Conservation (phyloP, 2,113 vertebrate species). For the Mirza zaza region DNA sequence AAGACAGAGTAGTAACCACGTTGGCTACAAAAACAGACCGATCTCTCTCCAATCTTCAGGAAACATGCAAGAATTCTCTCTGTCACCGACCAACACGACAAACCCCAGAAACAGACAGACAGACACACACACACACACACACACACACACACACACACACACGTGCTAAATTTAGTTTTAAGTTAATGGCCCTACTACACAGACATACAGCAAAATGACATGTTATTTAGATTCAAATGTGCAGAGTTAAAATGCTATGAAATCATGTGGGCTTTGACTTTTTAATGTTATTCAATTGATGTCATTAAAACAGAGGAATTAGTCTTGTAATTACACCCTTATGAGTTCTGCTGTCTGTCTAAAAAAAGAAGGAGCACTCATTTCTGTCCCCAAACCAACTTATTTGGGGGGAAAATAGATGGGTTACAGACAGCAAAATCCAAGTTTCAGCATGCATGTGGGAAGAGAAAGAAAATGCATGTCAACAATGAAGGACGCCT, state of each 20-base stretch:
- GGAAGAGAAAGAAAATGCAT: slow-evolving; percentile 13
- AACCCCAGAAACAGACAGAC: neutral
- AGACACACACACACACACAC: neutral
- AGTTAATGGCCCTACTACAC: slow-evolving; percentile 25
- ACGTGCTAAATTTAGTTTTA: slow-evolving; percentile 24
- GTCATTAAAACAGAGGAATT: slow-evolving; percentile 80
- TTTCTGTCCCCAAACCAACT: slow-evolving; percentile 73
- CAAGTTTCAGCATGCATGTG: slow-evolving; percentile 3
- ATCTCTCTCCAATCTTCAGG: neutral
- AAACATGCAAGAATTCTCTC: neutral
- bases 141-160: accelerated
- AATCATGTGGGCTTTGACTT: slow-evolving; percentile 70
- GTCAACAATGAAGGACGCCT: neutral
- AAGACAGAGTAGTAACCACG: neutral
- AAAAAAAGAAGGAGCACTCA: slow-evolving; percentile 60
- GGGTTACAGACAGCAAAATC: slow-evolving; percentile 33
- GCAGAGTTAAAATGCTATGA: slow-evolving; percentile 76
- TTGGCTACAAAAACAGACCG: neutral
- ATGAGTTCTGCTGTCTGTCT: slow-evolving; percentile 63
- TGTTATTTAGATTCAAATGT: slow-evolving; percentile 70
- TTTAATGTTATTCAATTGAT: slow-evolving; percentile 74
- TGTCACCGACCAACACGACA: neutral
- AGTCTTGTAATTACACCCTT: slow-evolving; percentile 80
- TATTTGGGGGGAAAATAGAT: slow-evolving; percentile 45
- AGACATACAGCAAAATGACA: slow-evolving; percentile 67